Evolutionary conservation across 2,888 invertebrate species (phyloP).

Genomic region (Pelosia muscerda): DNA sequence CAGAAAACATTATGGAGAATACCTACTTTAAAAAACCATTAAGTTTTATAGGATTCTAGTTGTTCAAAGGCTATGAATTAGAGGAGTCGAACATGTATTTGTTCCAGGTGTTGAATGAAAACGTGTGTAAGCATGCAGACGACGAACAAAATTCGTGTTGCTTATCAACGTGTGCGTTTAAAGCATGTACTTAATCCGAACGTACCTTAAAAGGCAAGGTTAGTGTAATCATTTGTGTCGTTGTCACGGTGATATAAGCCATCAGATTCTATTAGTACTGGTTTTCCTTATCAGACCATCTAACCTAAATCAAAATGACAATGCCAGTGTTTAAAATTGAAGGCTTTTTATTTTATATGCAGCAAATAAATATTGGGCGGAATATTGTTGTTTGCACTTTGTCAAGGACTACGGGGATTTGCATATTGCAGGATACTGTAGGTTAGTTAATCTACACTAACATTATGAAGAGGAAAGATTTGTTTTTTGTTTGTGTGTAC

Average conservation of each 20-base stretch:
- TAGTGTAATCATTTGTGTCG: not conserved
- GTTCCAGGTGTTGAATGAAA: too few species aligned
- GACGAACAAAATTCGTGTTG: too few species aligned
- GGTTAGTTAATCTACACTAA: too few species aligned
- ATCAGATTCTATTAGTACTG: not conserved
- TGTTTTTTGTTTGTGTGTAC: too few species aligned
- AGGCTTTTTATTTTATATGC: not conserved
- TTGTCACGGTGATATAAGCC: conserved; percentile 4
- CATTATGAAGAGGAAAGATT: too few species aligned
- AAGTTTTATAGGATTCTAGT: not conserved
- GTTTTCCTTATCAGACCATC: not conserved
- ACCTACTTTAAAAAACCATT: too few species aligned
- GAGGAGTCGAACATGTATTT: too few species aligned
- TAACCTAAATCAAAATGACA: not conserved
- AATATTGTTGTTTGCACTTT: too few species aligned
- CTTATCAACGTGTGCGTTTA: not conserved
- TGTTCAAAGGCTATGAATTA: too few species aligned
- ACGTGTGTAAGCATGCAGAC: too few species aligned
- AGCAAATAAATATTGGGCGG: not conserved
- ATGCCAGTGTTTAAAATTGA: not conserved
- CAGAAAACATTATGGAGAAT: not conserved
- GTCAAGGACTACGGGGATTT: too few species aligned
- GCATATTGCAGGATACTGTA: too few species aligned
- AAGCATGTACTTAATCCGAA: not conserved
- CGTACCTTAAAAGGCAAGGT: not conserved